Evolutionary conservation across 2,113 vertebrate species (phyloP).

Genomic region (Ceyx melanurus): DNA sequence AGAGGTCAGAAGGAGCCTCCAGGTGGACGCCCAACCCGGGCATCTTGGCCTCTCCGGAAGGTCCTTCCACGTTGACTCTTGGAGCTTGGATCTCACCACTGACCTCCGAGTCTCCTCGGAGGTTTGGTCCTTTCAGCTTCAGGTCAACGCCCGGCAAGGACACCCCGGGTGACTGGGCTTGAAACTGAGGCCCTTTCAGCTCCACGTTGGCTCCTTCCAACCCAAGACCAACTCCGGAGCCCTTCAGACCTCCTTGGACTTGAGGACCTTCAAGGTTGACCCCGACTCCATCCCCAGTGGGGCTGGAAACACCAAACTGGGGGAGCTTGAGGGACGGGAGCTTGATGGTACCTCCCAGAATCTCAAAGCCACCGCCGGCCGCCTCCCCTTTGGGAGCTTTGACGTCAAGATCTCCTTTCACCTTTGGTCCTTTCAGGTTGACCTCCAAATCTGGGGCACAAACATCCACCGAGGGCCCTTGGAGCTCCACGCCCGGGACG

Average conservation of each 20-base stretch:
- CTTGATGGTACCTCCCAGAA: conserved; percentile 64
- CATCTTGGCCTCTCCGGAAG: background rate
- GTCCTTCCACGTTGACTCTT: background rate
- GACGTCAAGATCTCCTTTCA: conserved; percentile 65
- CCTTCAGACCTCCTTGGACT: conserved; percentile 16
- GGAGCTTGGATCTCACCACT: background rate
- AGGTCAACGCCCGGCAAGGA: background rate
- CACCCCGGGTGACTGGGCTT: background rate
- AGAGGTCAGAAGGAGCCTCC: conserved; percentile 12
- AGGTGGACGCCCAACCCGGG: background rate
- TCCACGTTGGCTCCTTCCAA: background rate
- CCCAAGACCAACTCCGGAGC: background rate
- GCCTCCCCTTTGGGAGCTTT: conserved; percentile 10
- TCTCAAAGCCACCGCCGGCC: conserved; percentile 13
- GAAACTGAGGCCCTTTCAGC: background rate
- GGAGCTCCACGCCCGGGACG: background rate
- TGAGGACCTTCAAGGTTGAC: conserved; percentile 33
- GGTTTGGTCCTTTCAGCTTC: conserved; percentile 63
- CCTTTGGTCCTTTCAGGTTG: conserved; percentile 74
- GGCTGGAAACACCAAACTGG: conserved; percentile 56
- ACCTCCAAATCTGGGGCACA: conserved; percentile 16
- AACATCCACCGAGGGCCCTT: conserved; percentile 13
- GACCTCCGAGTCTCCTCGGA: background rate
- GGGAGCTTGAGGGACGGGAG: conserved; percentile 73
- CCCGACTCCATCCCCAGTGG: background rate